Base-by-base conservation (phyloP, 2,797 vertebrate species). In the Acanthopagrus latus region DNA sequence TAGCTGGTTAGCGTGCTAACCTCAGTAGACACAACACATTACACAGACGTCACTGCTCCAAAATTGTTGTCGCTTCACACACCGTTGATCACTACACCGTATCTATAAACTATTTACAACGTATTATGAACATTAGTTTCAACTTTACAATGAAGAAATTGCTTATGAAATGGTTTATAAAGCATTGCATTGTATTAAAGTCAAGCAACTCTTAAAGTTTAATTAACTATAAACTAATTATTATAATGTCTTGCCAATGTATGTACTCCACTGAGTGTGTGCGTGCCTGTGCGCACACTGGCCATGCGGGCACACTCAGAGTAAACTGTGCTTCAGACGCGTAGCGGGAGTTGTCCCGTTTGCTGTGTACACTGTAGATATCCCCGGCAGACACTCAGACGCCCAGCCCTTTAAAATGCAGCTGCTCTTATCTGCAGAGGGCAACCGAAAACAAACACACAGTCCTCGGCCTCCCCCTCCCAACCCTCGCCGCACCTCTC, bases 401-500 rank as follows among this genome's bases (percentile, higher is more conserved):
- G 41, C 78, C 81, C 80, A 77, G 70, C 81, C 80, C 71, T 86
- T 87, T 86, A 83, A 86, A 85, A 73, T 78, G 71, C 86, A 84
- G 82, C 83, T 82, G 84, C 76, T 91, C 86, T 92, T 93, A 93
- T 91, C 88, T 82, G 81, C 77, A 85, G 62, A 79, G 72, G 78
- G 29, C 79, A 81, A 83, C 58, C 71, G 75, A 78, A 90, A 88
- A 88, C 87, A 87, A 87, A 86, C 81, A 85, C 52, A 47, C 33
- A n/a, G 50, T 56, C 60, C 27, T 21, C 2, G 11, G 43, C 73
- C 54, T 52, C 58, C 20, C 17, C 65, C 56, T 33, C 83, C 62
- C 70, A 57, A 76, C 33, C 80, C 66, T 33, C 7, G 7, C 33
- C 14, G 27, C 65, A 56, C 77, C 27, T 73, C 75, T 60, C 5